A percentile compares a stretch with the other conserved stretches of the same genome.
phyloP scores from a whole-genome alignment of 2,797 vertebrate genomes.

The Acipenser oxyrinchus region DNA sequence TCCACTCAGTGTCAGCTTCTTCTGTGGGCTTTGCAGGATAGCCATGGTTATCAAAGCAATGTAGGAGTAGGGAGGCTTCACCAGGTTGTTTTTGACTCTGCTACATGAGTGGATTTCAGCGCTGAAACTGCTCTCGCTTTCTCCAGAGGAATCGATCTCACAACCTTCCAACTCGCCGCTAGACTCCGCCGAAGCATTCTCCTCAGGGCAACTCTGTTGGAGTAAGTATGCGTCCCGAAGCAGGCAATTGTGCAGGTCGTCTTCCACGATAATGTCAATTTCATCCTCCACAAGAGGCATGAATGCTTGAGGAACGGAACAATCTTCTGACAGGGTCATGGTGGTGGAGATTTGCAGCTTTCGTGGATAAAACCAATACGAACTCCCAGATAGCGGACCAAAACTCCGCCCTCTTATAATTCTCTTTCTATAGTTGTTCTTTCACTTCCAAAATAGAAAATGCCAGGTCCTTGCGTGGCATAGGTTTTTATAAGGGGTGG shows the following conservation, averaged over 20 bases:
- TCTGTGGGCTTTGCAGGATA: constrained; percentile 76
- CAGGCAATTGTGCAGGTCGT: constrained; percentile 28
- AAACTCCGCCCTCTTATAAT: constrained; percentile 1
- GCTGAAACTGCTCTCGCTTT: constrained; percentile 49
- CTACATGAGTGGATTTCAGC: constrained; percentile 32
- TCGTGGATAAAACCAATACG: constrained; percentile 15
- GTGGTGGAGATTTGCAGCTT: constrained; percentile 6
- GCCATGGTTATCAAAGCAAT: constrained; percentile 91
- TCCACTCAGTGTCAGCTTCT: constrained; percentile 78
- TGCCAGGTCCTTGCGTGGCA: constrained; percentile 21
- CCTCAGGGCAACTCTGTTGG: constrained; percentile 25
- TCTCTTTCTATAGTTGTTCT: not conserved
- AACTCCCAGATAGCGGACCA: constrained; percentile 7
- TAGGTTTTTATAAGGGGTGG: constrained; percentile 46
- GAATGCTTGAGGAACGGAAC: constrained; percentile 34
- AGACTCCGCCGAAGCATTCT: constrained; percentile 35
- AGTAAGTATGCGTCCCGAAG: constrained; percentile 22
- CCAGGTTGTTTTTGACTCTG: constrained; percentile 40
- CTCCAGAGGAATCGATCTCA: constrained; percentile 43
- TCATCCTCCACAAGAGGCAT: constrained; percentile 46
- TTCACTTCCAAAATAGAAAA: constrained; percentile 18
- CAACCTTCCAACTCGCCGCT: constrained; percentile 43
- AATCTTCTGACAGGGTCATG: constrained; percentile 60
- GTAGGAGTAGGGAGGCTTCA: constrained; percentile 85
- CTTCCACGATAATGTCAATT: constrained; percentile 55